phyloP scores from a whole-genome alignment of 2,113 vertebrate species.

The Bujurquina vittata region DNA sequence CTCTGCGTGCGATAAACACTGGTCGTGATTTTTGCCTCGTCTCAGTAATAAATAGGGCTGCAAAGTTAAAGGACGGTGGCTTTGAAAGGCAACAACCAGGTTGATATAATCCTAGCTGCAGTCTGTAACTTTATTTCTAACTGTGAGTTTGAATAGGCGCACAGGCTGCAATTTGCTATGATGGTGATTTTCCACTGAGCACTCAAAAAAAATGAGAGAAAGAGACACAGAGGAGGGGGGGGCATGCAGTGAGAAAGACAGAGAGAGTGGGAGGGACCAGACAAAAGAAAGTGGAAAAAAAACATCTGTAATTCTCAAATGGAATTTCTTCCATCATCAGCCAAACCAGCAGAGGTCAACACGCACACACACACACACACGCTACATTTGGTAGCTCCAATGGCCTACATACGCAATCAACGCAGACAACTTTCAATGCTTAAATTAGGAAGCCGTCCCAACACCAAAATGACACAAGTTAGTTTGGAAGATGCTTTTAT shows the following conservation, averaged over 20 bases:
- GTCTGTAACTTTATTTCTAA: conserved; percentile 4
- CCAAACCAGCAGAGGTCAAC: conserved; percentile 65
- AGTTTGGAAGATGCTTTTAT: background rate
- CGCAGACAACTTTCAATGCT: conserved; percentile 10
- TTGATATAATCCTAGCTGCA: background rate
- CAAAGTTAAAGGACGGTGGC: background rate
- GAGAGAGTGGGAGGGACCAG: conserved; percentile 66
- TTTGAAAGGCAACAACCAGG: conserved; percentile 6
- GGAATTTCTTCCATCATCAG: conserved; percentile 82
- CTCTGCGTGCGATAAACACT: conserved; percentile 13
- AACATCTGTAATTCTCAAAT: conserved; percentile 74
- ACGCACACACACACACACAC: background rate
- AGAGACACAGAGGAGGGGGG: conserved; percentile 17
- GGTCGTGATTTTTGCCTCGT: background rate
- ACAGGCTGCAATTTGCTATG: conserved; percentile 59
- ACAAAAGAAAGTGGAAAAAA: conserved; percentile 76
- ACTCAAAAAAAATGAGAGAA: conserved; percentile 41
- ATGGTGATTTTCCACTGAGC: conserved; percentile 81
- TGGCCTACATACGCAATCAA: conserved; percentile 9
- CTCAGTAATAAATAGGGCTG: conserved; percentile 12
- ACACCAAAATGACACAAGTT: conserved; percentile 11
- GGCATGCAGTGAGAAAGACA: conserved; percentile 24
- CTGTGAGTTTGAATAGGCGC: conserved; percentile 10
- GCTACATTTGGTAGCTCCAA: background rate
- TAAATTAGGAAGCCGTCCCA: conserved; percentile 29